Evolutionary conservation across 2,113 vertebrate species (phyloP).

Genomic region (Morone chrysops): DNA sequence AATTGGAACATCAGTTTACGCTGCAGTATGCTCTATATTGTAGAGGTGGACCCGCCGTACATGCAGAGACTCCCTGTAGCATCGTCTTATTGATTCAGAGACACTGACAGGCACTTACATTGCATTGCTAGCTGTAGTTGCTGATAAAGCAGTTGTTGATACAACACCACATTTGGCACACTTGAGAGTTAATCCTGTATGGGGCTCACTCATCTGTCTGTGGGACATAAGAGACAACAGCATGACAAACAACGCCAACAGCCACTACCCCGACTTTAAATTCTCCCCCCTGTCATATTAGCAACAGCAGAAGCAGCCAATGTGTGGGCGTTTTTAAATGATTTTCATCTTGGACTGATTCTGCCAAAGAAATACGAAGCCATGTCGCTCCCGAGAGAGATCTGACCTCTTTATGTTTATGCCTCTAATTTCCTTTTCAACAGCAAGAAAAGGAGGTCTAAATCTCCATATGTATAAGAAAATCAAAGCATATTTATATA

Average conservation of each 20-base stretch:
- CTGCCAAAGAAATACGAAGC: slow-evolving; percentile 71
- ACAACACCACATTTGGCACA: slow-evolving; percentile 99
- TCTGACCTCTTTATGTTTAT: slow-evolving; percentile 77
- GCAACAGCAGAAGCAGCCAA: slow-evolving; percentile 57
- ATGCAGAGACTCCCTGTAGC: slow-evolving; percentile 60
- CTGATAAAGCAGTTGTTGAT: slow-evolving; percentile 99
- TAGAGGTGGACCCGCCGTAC: slow-evolving; percentile 50
- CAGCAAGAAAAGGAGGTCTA: slow-evolving; percentile 49
- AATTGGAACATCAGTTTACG: slow-evolving; percentile 42
- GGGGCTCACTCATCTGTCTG: slow-evolving; percentile 99
- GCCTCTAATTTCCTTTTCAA: slow-evolving; percentile 60
- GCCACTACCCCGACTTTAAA: slow-evolving; percentile 47
- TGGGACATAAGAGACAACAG: slow-evolving; percentile 85
- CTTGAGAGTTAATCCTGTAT: slow-evolving; percentile 99
- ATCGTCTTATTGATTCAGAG: slow-evolving; percentile 75
- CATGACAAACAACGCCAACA: slow-evolving; percentile 69
- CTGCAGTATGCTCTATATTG: slow-evolving; percentile 45
- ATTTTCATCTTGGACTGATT: slow-evolving; percentile 78
- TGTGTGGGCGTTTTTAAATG: slow-evolving; percentile 66
- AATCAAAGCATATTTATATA: slow-evolving; percentile 58
- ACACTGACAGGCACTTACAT: slow-evolving; percentile 93
- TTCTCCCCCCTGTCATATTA: slow-evolving; percentile 59
- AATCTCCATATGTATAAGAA: slow-evolving; percentile 50
- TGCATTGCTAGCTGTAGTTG: slow-evolving; percentile 99
- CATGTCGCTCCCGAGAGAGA: slow-evolving; percentile 63